Evolutionary conservation across 2,888 invertebrate species (phyloP), one percentile per base, ranked within the genome.

Genomic region (Diabrotica balteata): DNA sequence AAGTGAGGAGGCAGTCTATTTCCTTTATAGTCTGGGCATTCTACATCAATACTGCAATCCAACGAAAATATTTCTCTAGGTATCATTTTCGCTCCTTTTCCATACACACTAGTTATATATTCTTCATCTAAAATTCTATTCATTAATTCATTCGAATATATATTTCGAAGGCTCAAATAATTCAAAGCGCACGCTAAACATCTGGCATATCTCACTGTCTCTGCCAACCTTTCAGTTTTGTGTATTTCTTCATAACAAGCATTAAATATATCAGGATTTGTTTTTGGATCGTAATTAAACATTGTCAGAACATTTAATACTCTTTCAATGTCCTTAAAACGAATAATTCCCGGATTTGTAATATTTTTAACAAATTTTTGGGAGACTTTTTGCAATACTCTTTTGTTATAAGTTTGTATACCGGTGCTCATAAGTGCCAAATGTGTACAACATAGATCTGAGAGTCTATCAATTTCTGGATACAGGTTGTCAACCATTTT

Each of bases 261-360:
- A 11, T 83, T 65, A 65, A 71, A 77, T 9, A 89, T 75, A 67
- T 89, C 86, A 47, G 85, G 82, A 9, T 77, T 72, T 9, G 85
- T 86, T 60, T 85, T 74, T 10, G 89, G 89, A 67, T 83, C 81
- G 63, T 86, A 86, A 80, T 90, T 87, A 72, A 90, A 91, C 78
- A 89, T 86, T 3, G 88, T 87, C 77, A 89, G 86, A 0, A 87
- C 86, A 69, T 91, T 85, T 4, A 89, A 82, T 8, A 93, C 82
- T 74, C 93, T 87, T 82, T 94, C 94, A 45, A 94, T 83, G 79
- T 94, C 94, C 83, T 94, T 94, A 0, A 93, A 58, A 70, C 93
- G 87, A 3, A 82, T 75, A 49, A 70, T 69, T n/a, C 76, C 68
- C 6, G 69, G 46, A 63, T 79, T 69, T 6, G 84, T 71, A 0